These are phyloP conservation scores for Pandemis heparana DNA, from an alignment of 2,888 invertebrate species.

Conservation along the genomic window DNA sequence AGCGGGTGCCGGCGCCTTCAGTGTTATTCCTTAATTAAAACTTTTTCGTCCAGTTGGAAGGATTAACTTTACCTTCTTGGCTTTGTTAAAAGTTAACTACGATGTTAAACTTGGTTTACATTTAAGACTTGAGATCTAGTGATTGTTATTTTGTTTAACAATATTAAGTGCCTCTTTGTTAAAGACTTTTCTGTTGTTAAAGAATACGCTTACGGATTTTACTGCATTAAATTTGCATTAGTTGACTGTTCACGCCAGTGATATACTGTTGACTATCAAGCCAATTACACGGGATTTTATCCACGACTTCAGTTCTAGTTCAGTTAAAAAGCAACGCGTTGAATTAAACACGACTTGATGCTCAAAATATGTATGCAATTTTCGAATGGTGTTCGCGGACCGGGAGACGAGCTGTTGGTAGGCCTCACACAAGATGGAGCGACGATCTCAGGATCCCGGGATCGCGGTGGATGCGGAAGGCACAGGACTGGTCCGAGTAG, in stretches of 20 bases:
- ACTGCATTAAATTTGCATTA: no score
- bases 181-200: background rate
- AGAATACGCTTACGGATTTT: background rate
- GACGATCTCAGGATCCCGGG: no score
- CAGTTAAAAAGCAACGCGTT: background rate
- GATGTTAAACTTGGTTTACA: constrained; percentile 28
- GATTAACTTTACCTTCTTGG: constrained; percentile 35
- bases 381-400: no score
- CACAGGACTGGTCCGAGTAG: no score
- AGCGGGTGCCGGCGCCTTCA: constrained; percentile 18
- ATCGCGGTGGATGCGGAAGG: no score
- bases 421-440: no score
- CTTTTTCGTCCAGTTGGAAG: constrained; percentile 27
- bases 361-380: no score
- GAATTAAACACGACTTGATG: background rate
- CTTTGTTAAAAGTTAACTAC: constrained; percentile 36
- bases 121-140: constrained; percentile 5
- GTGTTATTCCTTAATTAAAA: constrained; percentile 44
- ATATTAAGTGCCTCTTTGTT: background rate
- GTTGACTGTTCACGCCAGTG: no score
- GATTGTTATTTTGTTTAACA: constrained; percentile 5
- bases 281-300: no score
- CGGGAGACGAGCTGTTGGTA: no score
- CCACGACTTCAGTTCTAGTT: no score
- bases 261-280: no score